phyloP scores from a whole-genome alignment of 1,140 invertebrate species.

The Diorhabda elongata region DNA sequence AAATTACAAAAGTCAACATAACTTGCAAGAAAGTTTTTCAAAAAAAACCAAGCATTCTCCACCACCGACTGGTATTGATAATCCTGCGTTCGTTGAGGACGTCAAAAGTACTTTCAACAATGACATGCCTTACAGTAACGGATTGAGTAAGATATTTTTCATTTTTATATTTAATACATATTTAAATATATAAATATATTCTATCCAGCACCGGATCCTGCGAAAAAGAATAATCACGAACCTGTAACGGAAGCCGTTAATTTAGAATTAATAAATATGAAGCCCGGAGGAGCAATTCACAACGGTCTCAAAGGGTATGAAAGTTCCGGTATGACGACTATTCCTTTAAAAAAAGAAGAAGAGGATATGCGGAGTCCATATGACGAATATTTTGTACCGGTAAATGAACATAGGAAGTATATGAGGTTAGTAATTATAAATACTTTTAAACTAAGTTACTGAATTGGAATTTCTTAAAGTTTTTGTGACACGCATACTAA shows the following conservation, averaged over 20 bases:
- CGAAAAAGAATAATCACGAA: slow-evolving; percentile 26
- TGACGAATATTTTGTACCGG: slow-evolving; percentile 79
- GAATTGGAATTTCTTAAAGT: too few relatives aligned
- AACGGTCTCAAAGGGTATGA: slow-evolving; percentile 42
- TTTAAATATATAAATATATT: too few relatives aligned
- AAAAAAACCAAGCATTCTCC: background rate
- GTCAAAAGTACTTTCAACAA: slow-evolving; percentile 38
- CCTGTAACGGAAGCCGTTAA: slow-evolving; percentile 66
- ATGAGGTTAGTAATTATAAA: slow-evolving; percentile 55
- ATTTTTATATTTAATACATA: background rate
- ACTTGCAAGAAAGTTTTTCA: slow-evolving; percentile 28
- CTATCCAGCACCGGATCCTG: background rate
- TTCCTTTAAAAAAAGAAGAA: slow-evolving; percentile 63
- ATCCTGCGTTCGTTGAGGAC: slow-evolving; percentile 36
- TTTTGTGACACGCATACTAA: too few relatives aligned
- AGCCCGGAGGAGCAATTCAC: slow-evolving; percentile 53
- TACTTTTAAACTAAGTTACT: too few relatives aligned
- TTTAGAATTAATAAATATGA: slow-evolving; percentile 73
- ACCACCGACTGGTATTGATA: slow-evolving; percentile 32
- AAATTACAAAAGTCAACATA: slow-evolving; percentile 41
- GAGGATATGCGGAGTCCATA: slow-evolving; percentile 70
- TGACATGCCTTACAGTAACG: slow-evolving; percentile 34
- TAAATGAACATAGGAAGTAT: slow-evolving; percentile 78
- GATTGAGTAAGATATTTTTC: background rate
- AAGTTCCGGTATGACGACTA: slow-evolving; percentile 42